Conservation (phyloP, 2,113 vertebrate genomes). For the Prochilodus magdalenae region DNA sequence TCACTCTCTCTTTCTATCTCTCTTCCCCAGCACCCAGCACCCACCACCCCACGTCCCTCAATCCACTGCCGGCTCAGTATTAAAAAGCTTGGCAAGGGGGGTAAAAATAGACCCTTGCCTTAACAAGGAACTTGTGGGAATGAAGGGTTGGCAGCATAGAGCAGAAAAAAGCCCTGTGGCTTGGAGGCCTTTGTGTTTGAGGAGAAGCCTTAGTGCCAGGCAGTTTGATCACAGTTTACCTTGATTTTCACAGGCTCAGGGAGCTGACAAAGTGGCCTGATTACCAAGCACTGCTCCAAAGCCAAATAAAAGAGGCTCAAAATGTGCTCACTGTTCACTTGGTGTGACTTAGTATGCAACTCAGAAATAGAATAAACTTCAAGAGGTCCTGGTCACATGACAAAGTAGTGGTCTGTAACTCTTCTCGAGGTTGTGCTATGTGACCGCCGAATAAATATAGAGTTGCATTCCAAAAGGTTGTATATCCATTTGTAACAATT, state of each 20-base stretch:
- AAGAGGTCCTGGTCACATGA: neutral
- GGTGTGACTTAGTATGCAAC: neutral
- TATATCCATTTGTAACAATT: no score
- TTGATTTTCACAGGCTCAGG: constrained; percentile 56
- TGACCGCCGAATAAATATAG: neutral
- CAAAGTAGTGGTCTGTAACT: neutral
- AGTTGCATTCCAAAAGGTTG: no score
- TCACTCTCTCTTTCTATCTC: constrained; percentile 1
- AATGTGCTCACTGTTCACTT: neutral
- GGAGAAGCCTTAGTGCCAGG: constrained; percentile 43
- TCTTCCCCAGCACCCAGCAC: no score
- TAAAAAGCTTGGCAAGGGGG: constrained; percentile 57
- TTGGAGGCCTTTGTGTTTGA: constrained; percentile 52
- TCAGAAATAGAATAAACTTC: constrained; percentile 15
- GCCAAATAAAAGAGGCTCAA: neutral
- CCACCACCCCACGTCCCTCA: constrained; percentile 13
- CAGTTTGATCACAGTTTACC: constrained; percentile 64
- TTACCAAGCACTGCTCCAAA: constrained; percentile 1
- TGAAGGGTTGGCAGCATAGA: constrained; percentile 64
- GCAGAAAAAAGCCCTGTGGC: constrained; percentile 48
- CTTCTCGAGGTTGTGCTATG: neutral
- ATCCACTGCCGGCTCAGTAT: neutral
- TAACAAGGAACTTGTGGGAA: constrained; percentile 67
- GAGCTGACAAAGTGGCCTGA: constrained; percentile 34
- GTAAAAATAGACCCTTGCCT: constrained; percentile 74